Percentiles rank a stretch among this genome's conserved stretches.
Evolutionary conservation across 2,113 vertebrate species (phyloP).

Genomic region (Callocephalon fimbriatum): DNA sequence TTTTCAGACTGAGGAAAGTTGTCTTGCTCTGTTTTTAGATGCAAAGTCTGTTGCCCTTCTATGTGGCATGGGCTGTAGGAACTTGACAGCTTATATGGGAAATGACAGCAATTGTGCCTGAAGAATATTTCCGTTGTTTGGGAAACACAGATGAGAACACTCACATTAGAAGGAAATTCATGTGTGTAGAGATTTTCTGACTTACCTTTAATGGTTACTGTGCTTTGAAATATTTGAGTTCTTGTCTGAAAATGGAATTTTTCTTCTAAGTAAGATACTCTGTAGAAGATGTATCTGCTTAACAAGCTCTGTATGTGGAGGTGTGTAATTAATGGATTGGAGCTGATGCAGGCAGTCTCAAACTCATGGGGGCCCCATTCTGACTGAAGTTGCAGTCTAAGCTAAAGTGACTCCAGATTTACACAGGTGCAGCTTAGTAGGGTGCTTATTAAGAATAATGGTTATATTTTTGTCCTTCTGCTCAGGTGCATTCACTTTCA

Average conservation of each 20-base stretch:
- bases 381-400: not conserved
- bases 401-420: not conserved
- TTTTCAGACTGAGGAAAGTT: not conserved
- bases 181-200: not conserved
- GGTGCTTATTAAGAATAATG: not conserved
- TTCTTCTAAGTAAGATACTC: not conserved
- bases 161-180: not conserved
- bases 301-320: not conserved
- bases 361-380: not conserved
- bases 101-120: not conserved
- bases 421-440: not conserved
- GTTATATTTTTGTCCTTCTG: not conserved
- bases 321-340: accelerated
- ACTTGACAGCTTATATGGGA: not conserved
- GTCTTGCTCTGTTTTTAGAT: not conserved
- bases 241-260: not conserved
- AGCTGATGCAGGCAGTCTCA: not conserved
- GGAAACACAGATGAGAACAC: not conserved
- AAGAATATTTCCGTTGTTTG: not conserved
- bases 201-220: not conserved
- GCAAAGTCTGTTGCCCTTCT: not conserved
- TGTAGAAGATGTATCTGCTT: not conserved
- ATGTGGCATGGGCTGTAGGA: accelerated
- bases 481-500: not conserved
- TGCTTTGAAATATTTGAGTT: not conserved